These are phyloP conservation scores for Oreortyx pictus DNA, from an alignment of 2,797 vertebrate species.

Conservation along the genomic window DNA sequence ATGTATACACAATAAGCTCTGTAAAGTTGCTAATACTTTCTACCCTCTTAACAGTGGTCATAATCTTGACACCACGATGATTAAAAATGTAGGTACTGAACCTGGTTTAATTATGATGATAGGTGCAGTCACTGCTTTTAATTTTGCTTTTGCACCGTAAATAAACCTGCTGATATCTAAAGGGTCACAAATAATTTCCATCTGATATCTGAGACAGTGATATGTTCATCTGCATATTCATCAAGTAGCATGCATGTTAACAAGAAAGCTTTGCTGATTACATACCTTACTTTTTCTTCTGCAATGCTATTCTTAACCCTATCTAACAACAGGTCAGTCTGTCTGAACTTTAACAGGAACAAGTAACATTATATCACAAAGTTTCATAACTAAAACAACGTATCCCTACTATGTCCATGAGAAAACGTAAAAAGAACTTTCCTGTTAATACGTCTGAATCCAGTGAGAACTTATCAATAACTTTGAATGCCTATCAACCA, in stretches of 20 bases:
- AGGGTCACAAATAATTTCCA: constrained; percentile 60
- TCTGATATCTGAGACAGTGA: constrained; percentile 55
- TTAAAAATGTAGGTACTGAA: constrained; percentile 38
- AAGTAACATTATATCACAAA: not conserved
- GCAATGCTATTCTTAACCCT: not conserved
- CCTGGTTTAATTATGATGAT: constrained; percentile 36
- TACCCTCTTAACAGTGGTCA: constrained; percentile 20
- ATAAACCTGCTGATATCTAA: constrained; percentile 53
- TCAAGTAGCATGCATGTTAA: constrained; percentile 23
- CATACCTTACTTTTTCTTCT: not conserved
- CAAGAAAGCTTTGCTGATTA: not conserved
- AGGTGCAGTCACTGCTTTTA: constrained; percentile 52
- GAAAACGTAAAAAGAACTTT: not conserved
- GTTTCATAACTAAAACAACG: not conserved
- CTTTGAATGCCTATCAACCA: not conserved
- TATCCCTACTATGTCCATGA: not conserved
- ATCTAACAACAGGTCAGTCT: not conserved
- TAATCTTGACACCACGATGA: constrained; percentile 28
- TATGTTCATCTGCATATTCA: constrained; percentile 59
- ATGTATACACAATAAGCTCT: not conserved
- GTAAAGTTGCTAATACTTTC: constrained; percentile 52
- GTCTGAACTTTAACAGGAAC: not conserved
- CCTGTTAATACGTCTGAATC: not conserved
- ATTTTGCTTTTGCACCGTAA: constrained; percentile 61
- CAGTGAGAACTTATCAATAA: not conserved